Percentiles rank a stretch among this genome's conserved stretches.
These are phyloP conservation scores for Zaprionus ornatus DNA, from an alignment of 1,140 invertebrate species.

Conservation along the genomic window DNA sequence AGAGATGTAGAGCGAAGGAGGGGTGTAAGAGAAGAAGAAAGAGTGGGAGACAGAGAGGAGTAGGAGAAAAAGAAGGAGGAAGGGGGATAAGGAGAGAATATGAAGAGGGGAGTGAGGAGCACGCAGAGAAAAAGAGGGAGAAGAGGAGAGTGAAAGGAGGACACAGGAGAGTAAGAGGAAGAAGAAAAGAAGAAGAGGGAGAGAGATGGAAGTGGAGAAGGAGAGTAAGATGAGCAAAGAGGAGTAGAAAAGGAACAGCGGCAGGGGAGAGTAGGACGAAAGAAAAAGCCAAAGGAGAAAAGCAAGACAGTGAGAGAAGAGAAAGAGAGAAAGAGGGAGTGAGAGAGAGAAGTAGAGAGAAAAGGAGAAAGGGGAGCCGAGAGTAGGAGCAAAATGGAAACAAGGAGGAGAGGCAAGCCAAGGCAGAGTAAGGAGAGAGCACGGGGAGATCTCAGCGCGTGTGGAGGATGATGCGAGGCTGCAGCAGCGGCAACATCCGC, in stretches of 20 bases:
- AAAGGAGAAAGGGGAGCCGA: not conserved
- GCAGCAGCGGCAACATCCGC: conserved; percentile 34
- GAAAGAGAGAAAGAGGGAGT: no score
- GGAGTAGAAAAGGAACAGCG: not conserved
- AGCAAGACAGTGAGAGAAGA: not conserved
- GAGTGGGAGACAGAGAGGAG: no score
- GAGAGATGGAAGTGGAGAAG: no score
- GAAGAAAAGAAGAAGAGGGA: no score
- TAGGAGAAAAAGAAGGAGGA: not conserved
- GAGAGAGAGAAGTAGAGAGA: not conserved
- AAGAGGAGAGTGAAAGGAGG: no score
- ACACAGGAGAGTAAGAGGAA: no score
- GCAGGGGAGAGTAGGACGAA: not conserved
- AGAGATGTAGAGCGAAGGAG: no score
- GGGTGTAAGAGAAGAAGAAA: no score
- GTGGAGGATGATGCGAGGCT: conserved; percentile 14
- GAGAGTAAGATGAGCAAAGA: no score
- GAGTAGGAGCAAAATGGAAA: not conserved
- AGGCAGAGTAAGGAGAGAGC: not conserved
- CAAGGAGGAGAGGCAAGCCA: not conserved
- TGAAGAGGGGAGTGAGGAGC: no score
- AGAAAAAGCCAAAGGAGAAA: not conserved
- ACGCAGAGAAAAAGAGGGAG: no score
- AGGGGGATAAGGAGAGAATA: no score
- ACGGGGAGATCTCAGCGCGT: not conserved